Evolutionary conservation across 1,140 invertebrate genomes (phyloP).

Genomic region (Lepeophtheirus salmonis): DNA sequence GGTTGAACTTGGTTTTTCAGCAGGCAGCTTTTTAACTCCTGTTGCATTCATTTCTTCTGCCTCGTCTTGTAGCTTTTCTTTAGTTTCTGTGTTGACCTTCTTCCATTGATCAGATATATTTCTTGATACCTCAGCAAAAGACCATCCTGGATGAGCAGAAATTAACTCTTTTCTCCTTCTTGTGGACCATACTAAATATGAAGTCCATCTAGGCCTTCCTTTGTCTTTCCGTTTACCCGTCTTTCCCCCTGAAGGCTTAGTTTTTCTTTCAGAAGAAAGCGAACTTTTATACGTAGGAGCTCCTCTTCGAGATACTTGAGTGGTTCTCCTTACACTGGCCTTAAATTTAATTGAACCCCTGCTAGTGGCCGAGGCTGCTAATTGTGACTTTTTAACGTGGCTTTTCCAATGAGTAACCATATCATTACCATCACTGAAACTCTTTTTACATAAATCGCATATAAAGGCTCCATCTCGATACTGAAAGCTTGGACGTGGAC

Average conservation of each 20-base stretch:
- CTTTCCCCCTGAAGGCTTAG: background rate
- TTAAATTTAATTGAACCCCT: background rate
- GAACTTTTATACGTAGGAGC: no score
- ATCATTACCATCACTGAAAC: conserved; percentile 16
- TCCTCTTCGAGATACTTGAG: no score
- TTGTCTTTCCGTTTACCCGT: conserved; percentile 1
- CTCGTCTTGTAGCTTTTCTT: conserved; percentile 11
- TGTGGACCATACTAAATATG: conserved; percentile 15
- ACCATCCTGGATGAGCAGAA: background rate
- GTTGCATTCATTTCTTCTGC: conserved; percentile 8
- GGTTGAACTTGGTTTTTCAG: background rate
- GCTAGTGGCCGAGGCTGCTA: background rate
- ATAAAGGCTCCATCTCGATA: conserved; percentile 16
- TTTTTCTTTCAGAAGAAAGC: no score
- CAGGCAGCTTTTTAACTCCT: conserved; percentile 8
- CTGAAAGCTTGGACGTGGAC: conserved; percentile 10
- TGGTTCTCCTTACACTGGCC: background rate
- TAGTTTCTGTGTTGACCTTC: conserved; percentile 2
- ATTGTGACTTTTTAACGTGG: conserved; percentile 7
- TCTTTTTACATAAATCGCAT: conserved; percentile 14
- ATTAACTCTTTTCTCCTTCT: conserved; percentile 7
- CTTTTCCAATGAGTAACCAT: conserved; percentile 17
- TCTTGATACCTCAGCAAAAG: conserved; percentile 4
- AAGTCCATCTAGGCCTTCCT: conserved; percentile 12
- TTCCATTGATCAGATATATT: conserved; percentile 14